phyloP scores from a whole-genome alignment of 2,113 vertebrate genomes.

The Alaudala cheleensis region DNA sequence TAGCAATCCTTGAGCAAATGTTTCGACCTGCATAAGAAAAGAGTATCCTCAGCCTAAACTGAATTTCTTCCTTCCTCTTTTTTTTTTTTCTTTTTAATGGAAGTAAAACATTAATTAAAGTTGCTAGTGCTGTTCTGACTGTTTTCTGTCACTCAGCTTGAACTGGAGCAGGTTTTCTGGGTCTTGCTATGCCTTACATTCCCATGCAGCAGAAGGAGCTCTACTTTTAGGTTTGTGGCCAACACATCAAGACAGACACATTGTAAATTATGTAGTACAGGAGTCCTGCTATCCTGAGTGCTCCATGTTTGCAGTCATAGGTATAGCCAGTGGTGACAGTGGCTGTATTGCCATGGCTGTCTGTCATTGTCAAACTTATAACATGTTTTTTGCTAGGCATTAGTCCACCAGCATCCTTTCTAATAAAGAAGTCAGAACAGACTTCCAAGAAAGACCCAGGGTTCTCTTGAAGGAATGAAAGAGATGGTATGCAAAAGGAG shows the following conservation, averaged over 20 bases:
- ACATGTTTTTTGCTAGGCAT: neutral
- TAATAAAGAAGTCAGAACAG: neutral
- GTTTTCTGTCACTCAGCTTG: neutral
- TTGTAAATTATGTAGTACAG: neutral
- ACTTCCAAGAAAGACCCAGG: neutral
- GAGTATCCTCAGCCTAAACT: neutral
- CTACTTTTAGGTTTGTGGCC: neutral
- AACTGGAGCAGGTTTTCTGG: neutral
- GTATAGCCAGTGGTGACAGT: neutral
- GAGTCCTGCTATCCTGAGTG: neutral
- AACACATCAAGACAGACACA: neutral
- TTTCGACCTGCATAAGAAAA: neutral
- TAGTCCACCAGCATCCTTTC: neutral
- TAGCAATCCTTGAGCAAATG: neutral
- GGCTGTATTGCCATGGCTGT: accelerated
- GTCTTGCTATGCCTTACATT: neutral
- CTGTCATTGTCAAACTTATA: neutral
- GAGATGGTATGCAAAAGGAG: neutral
- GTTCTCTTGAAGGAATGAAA: neutral
- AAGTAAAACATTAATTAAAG: neutral
- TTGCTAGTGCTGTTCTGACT: neutral
- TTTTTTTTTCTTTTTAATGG: neutral
- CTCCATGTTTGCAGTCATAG: neutral
- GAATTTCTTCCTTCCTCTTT: neutral
- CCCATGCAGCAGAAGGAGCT: neutral